Percentiles rank a stretch among this genome's conserved stretches.
These are phyloP conservation scores for Armadillidium nasatum DNA, from an alignment of 1,140 invertebrate species.

Conservation along the genomic window DNA sequence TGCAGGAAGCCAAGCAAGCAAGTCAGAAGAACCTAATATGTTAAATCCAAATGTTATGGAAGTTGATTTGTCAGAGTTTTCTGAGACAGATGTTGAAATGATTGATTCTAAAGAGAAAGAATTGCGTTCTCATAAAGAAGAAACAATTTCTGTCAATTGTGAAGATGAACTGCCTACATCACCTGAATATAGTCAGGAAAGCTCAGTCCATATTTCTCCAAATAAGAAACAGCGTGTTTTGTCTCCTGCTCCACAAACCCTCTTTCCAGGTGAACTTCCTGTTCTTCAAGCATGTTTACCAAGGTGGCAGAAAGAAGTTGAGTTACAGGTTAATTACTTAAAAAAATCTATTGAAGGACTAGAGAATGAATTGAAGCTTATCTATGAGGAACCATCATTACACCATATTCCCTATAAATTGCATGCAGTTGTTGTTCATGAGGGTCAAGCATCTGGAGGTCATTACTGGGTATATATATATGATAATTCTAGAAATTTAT, in stretches of 20 bases:
- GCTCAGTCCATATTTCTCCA: conserved; percentile 19
- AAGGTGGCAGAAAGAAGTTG: conserved; percentile 53
- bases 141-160: not conserved
- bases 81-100: conserved; percentile 40
- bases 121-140: not conserved
- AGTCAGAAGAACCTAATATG: conserved; percentile 22
- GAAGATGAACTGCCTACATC: not conserved
- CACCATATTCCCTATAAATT: conserved; percentile 52
- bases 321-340: conserved; percentile 50
- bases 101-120: conserved; percentile 13
- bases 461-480: conserved; percentile 57
- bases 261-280: conserved; percentile 33
- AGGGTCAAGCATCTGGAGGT: conserved; percentile 56
- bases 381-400: conserved; percentile 52
- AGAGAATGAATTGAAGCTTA: conserved; percentile 49
- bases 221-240: conserved; percentile 31
- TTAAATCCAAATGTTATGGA: conserved; percentile 31
- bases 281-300: conserved; percentile 50
- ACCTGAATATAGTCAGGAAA: conserved; percentile 21
- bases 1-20: conserved; percentile 36
- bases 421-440: conserved; percentile 56
- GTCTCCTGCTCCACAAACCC: conserved; percentile 34
- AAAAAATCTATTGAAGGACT: conserved; percentile 50
- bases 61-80: conserved; percentile 27
- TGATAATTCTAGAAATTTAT: conserved; percentile 45